These are phyloP conservation scores for Myopa testacea DNA, from an alignment of 2,888 invertebrate genomes.

Conservation along the genomic window DNA sequence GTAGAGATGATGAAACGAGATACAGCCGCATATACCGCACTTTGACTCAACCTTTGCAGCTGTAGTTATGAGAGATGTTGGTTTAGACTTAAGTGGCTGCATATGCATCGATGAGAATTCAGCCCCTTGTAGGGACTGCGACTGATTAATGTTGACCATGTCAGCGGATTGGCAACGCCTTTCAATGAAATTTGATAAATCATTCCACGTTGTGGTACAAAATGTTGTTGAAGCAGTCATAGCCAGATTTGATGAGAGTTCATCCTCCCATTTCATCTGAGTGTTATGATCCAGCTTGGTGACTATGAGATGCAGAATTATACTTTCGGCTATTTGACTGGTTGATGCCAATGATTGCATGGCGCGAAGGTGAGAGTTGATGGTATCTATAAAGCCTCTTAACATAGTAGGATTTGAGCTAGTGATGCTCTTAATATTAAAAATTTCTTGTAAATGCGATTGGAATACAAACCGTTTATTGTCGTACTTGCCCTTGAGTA, in stretches of 20 bases:
- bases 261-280: constrained; percentile 43
- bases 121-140: no score
- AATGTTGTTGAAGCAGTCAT: constrained; percentile 2
- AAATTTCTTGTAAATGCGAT: constrained; percentile 37
- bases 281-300: constrained; percentile 41
- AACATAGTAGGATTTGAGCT: constrained; percentile 31
- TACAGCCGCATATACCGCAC: constrained; percentile 24
- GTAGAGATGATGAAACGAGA: constrained; percentile 24
- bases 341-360: constrained; percentile 41
- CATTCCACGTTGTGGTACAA: constrained; percentile 5
- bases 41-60: background rate
- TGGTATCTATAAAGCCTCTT: constrained; percentile 36
- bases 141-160: no score
- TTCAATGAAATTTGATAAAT: no score
- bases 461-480: constrained; percentile 37
- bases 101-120: no score
- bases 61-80: constrained; percentile 11
- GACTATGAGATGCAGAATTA: background rate
- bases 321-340: background rate
- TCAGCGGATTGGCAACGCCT: no score
- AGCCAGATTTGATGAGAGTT: constrained; percentile 28
- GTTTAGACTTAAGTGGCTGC: background rate
- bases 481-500: constrained; percentile 15
- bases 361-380: constrained; percentile 40
- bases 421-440: constrained; percentile 33